Evolutionary conservation across 2,797 vertebrate species (phyloP), one percentile per base, ranked within the genome.

Genomic region (Siniperca undulata): DNA sequence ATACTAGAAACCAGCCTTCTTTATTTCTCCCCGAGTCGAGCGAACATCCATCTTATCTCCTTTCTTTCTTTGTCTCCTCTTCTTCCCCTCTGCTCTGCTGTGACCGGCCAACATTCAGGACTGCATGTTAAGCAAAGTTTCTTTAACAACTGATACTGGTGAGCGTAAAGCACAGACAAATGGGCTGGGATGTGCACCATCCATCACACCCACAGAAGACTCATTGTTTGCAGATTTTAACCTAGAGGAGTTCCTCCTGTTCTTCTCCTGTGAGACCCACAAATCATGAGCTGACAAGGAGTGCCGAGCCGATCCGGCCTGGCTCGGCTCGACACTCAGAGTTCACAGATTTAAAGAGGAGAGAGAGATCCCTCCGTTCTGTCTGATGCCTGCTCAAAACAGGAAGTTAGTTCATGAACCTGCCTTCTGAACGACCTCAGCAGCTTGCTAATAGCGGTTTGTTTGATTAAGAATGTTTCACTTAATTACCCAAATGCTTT

Each of bases 161-260:
- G 70, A 88, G 81, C 48, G 75, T 81, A 93, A 93, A 93, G 89
- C 92, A 88, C 79, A 93, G 90, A 93, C 89, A 93, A 93, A 93
- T 92, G 92, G 72, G 74, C 88, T 78, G 79, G 66, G 70, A 76
- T 91, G 44, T 79, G 76, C 83, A 80, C 93, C 72, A 79, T 94
- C 92, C 92, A 91, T 94, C 82, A 92, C 76, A 9, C 53, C 79
- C 56, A 77, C 50, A 88, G 70, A 92, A 85, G 36, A 58, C 70
- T 92, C 89, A 95, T 95, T 96, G 83, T 95, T 95, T 95, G 83
- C 85, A 95, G 85, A 95, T 95, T 95, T 94, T 92, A 95, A 94
- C 94, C 94, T 92, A 90, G 93, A 95, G 92, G 91, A 95, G 90
- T 20, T 22, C 30, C 70, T 86, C 67, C 83, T n/a, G 52, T 73